These are phyloP conservation scores for Apoderus coryli DNA, from an alignment of 2,888 invertebrate genomes.

Conservation along the genomic window DNA sequence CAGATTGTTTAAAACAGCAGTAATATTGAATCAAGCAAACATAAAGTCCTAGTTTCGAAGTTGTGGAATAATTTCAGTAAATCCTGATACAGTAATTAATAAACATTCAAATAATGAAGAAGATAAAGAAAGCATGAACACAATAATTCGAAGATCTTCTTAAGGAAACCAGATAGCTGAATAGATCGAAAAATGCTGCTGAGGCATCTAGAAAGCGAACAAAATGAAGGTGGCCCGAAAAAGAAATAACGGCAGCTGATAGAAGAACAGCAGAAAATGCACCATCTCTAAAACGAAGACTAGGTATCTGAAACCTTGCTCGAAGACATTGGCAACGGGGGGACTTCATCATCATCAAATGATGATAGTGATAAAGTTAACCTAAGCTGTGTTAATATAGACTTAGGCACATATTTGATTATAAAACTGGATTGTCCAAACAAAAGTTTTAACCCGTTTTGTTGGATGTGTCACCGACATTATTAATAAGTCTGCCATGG, in stretches of 20 bases:
- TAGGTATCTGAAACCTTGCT: slow-evolving; percentile 2
- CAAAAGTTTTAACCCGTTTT: neutral
- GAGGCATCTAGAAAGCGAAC: slow-evolving; percentile 1
- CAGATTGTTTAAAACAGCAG: slow-evolving; percentile 1
- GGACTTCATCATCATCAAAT: neutral
- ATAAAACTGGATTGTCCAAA: too few relatives aligned
- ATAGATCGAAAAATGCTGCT: neutral
- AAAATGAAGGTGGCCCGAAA: slow-evolving; percentile 2
- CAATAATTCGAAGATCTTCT: slow-evolving; percentile 1
- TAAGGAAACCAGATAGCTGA: slow-evolving; percentile 3
- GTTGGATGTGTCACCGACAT: slow-evolving; percentile 2
- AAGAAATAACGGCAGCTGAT: slow-evolving; percentile 2
- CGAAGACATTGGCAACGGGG: slow-evolving; percentile 3
- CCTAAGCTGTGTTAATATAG: slow-evolving; percentile 2
- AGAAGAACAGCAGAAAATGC: slow-evolving; percentile 1
- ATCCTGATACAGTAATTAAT: slow-evolving; percentile 2
- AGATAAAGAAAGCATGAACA: slow-evolving; percentile 1
- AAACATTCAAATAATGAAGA: slow-evolving; percentile 1
- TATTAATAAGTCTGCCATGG: slow-evolving; percentile 1
- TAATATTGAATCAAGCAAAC: slow-evolving; percentile 4
- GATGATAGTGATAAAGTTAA: slow-evolving; percentile 2
- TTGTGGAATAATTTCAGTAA: slow-evolving; percentile 1
- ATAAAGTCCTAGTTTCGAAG: slow-evolving; percentile 1
- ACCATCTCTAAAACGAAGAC: slow-evolving; percentile 1
- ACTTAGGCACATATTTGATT: slow-evolving; percentile 2